Conservation (phyloP, 2,797 vertebrate species). For the Agapornis canus region DNA sequence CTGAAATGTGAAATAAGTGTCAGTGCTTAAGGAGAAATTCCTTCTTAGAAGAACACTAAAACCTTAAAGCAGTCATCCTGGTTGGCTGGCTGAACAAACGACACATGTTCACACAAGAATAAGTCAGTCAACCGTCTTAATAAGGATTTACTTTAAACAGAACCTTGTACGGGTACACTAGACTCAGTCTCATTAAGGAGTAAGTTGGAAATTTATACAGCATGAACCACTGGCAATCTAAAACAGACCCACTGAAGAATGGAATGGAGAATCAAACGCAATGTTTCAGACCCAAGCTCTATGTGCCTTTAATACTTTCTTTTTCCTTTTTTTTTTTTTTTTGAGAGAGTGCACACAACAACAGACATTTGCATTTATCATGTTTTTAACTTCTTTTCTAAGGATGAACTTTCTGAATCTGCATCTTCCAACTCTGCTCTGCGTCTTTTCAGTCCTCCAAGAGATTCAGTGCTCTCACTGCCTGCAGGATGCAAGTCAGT, state of each 20-base stretch:
- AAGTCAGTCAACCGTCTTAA: conserved; percentile 71
- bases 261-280: conserved; percentile 77
- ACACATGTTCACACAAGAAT: conserved; percentile 65
- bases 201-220: conserved; percentile 73
- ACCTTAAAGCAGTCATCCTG: conserved; percentile 48
- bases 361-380: conserved; percentile 78
- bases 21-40: conserved; percentile 28
- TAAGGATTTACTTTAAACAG: conserved; percentile 74
- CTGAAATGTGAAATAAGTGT: neutral
- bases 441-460: conserved; percentile 81
- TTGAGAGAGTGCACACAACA: conserved; percentile 36
- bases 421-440: conserved; percentile 82
- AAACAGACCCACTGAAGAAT: conserved; percentile 74
- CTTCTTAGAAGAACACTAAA: conserved; percentile 35
- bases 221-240: conserved; percentile 75
- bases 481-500: conserved; percentile 61
- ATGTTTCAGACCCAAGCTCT: conserved; percentile 76
- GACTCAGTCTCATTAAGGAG: conserved; percentile 73
- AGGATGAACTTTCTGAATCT: conserved; percentile 83
- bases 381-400: conserved; percentile 95
- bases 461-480: conserved; percentile 68
- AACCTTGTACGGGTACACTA: conserved; percentile 74
- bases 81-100: conserved; percentile 66
- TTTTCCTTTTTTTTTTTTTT: conserved; percentile 45
- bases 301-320: conserved; percentile 79